Base-by-base conservation (phyloP, 2,888 invertebrate genomes). In the Luffia ferchaultella region DNA sequence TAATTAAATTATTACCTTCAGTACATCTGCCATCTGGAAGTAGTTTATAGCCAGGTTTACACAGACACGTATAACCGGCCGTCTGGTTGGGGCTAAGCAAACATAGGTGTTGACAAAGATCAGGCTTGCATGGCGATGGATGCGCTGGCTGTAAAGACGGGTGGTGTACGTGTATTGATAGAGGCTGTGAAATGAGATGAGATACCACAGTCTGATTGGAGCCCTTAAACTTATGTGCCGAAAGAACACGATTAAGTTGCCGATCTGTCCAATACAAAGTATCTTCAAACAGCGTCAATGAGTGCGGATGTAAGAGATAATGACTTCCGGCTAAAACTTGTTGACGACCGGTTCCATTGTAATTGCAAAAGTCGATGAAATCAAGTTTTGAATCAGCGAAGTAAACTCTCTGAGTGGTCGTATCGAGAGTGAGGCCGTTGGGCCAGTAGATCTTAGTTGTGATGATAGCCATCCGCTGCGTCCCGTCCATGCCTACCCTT, bases 401-500 rank as follows among this genome's bases (percentile, higher is more conserved):
- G 76, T 99, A 99, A 0, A 99, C 90, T 47, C 98, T 82, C 64
- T 93, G 92, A 0, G 93, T 97, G 0, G 98, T 93, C 17, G 95
- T 93, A 67, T 99, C 99, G 2, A 99, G 77, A 0, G 98, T 95
- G n/a, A 99, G 79, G 0, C 98, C 98, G 67, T 98, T 98, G 0
- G 98, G 98, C 98, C 98, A 98, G 76, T 96, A 98, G 54, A 99
- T 95, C 70, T 97, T 97, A 0, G 95, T 96, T 44, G 90, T 93
- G 46, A 98, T 93, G 48, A 98, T 96, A 0, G 90, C 89, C 16
- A 87, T 87, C 2, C 97, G 87, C 62, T 91, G 91, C 0, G 90
- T 90, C 0, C 98, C 98, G 67, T 99, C 98, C 95, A 99, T 94
- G 16, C 97, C 97, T 3, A 97, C 92, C 52, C 97, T 85, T 70